Evolutionary conservation across 2,888 invertebrate species (phyloP).

Genomic region (Andrena praecox): DNA sequence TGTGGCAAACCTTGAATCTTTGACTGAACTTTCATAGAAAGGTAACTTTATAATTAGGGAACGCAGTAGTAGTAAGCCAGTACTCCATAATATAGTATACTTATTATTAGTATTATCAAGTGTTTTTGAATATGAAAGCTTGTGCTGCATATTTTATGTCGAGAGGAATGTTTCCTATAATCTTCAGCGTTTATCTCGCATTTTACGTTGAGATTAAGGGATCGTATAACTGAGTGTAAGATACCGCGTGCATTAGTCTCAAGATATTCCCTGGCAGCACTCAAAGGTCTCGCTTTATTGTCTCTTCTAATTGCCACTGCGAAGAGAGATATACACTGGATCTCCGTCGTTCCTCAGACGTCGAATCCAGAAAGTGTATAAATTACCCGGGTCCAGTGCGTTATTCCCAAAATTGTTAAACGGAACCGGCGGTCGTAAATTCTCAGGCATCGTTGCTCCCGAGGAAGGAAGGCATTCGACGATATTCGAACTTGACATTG

Average conservation of each 20-base stretch:
- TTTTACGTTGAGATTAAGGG: neutral
- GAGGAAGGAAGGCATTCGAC: slow-evolving; percentile 9
- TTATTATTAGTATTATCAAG: no score
- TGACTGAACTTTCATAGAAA: no score
- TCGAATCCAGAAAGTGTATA: slow-evolving; percentile 16
- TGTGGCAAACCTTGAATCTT: no score
- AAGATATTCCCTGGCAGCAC: neutral
- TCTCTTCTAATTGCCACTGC: neutral
- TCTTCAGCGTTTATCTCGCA: neutral
- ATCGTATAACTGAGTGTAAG: neutral
- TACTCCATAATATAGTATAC: no score
- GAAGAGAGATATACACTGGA: slow-evolving; percentile 7
- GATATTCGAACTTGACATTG: slow-evolving; percentile 36
- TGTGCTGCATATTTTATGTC: no score
- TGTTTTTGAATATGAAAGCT: no score
- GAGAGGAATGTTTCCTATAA: neutral
- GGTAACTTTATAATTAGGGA: no score
- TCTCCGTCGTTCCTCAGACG: neutral
- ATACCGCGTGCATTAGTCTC: neutral
- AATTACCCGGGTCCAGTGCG: slow-evolving; percentile 12
- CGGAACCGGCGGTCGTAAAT: slow-evolving; percentile 22
- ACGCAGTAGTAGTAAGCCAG: no score
- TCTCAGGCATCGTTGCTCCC: slow-evolving; percentile 26
- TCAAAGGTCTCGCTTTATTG: neutral
- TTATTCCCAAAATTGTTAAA: slow-evolving; percentile 36